Conservation (phyloP, 2,888 invertebrate genomes). For the Philaethria dido region DNA sequence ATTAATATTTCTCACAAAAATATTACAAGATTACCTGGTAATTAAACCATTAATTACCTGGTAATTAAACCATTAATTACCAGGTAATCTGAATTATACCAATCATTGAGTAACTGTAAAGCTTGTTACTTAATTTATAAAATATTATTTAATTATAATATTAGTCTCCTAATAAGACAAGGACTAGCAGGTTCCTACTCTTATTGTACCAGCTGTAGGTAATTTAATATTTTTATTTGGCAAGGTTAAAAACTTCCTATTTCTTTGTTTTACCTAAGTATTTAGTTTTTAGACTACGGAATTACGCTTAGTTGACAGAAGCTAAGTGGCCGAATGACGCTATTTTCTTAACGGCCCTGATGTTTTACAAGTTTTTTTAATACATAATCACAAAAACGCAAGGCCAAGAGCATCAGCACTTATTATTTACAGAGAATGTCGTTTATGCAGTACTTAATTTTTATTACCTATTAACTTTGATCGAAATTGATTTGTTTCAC, state of each 20-base stretch:
- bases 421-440: slow-evolving; percentile 50
- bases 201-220: not conserved
- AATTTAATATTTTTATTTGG: slow-evolving; percentile 37
- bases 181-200: not conserved
- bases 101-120: not conserved
- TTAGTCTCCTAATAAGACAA: not conserved
- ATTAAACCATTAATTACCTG: not conserved
- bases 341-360: slow-evolving; percentile 66
- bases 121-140: not conserved
- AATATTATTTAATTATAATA: not conserved
- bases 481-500: slow-evolving; percentile 35
- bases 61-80: not conserved
- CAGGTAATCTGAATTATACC: no score
- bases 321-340: slow-evolving; percentile 73
- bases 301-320: slow-evolving; percentile 77
- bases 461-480: slow-evolving; percentile 40
- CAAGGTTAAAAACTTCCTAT: slow-evolving; percentile 73
- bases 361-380: slow-evolving; percentile 57
- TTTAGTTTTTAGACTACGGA: slow-evolving; percentile 71
- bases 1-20: not conserved
- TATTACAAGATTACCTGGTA: not conserved
- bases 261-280: slow-evolving; percentile 67
- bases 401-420: slow-evolving; percentile 56
- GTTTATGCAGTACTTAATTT: slow-evolving; percentile 45
- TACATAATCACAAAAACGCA: slow-evolving; percentile 58